phyloP scores from a whole-genome alignment of 2,113 vertebrate genomes.

The Halichoerus grypus region DNA sequence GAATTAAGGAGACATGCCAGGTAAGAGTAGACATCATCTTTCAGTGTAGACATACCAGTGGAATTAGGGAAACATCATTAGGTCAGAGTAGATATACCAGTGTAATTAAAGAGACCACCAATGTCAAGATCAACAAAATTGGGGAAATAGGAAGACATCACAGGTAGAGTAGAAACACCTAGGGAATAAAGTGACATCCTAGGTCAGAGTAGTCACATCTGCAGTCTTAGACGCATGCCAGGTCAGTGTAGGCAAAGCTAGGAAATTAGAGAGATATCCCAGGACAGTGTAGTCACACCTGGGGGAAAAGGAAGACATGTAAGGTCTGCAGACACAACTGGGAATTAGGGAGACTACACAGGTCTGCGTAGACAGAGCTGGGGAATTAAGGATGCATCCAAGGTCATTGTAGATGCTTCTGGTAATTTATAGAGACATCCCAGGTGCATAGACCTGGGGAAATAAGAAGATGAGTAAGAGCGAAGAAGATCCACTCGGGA shows the following conservation, averaged over 20 bases:
- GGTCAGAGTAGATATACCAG: background rate
- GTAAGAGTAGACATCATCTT: background rate
- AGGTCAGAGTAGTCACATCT: background rate
- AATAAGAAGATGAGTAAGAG: background rate
- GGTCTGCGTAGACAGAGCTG: background rate
- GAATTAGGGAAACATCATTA: background rate
- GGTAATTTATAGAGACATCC: rapidly evolving
- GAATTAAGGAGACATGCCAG: background rate
- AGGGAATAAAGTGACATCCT: background rate
- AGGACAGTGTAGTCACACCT: background rate
- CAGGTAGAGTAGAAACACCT: background rate
- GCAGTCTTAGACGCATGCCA: background rate
- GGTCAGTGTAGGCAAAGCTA: background rate
- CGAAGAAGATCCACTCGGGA: background rate
- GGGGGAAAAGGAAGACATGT: background rate
- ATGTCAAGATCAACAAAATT: background rate
- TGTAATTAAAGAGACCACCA: background rate
- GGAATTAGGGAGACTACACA: background rate
- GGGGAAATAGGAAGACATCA: background rate
- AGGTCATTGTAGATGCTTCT: background rate
- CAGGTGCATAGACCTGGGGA: background rate
- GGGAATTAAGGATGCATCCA: background rate
- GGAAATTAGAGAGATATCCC: background rate
- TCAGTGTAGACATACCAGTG: background rate
- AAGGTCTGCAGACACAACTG: background rate